Evolutionary conservation across 2,888 invertebrate genomes (phyloP), one percentile per base, ranked within the genome.

Genomic region (Eudasyphora cyanicolor): DNA sequence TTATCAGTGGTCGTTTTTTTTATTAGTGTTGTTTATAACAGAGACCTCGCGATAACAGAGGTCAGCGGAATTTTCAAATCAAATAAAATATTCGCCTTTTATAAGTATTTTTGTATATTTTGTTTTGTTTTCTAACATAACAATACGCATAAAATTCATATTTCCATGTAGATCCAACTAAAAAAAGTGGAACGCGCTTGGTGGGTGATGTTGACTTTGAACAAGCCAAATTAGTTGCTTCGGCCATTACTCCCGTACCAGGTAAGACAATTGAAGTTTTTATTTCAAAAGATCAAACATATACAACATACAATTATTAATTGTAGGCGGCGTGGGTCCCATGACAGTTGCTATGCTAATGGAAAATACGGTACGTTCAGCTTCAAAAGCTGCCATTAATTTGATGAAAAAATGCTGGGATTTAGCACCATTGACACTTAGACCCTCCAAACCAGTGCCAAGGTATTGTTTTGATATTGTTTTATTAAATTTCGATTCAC

Each of bases 281-380:
- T 38, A 38, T 38, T 38, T 38, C 38, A 38, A 38, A 38, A 38
- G 5, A 38, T 5, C 10, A 5, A 38, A 10, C n/a, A n/a, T n/a
- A n/a, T n/a, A 49, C 19, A 6, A 45, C 4, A 45, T 45, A 14
- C 2, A 4, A 49, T 97, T 97, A n/a, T n/a, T n/a, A n/a, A n/a
- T n/a, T n/a, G n/a, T n/a, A n/a, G n/a, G n/a, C 77, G 99, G 99
- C 84, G 99, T 99, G 82, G 99, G 99, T 0, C 99, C 99, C 17
- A 99, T 99, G 98, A 99, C 99, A 0, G 99, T 98, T 85, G 98
- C 98, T 21, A 99, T 99, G 98, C 93, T 98, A 38, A 97, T 98
- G 97, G 95, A 95, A 88, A 99, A 99, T 93, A 99, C 98, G 0
- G 96, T 98, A 42, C 93, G 95, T 86, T 96, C 98, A 71, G 98